Percentiles rank a stretch among this genome's conserved stretches.
These are phyloP conservation scores for Trididemnum miniatum DNA, from an alignment of 23 tunicate species.

Conservation along the genomic window DNA sequence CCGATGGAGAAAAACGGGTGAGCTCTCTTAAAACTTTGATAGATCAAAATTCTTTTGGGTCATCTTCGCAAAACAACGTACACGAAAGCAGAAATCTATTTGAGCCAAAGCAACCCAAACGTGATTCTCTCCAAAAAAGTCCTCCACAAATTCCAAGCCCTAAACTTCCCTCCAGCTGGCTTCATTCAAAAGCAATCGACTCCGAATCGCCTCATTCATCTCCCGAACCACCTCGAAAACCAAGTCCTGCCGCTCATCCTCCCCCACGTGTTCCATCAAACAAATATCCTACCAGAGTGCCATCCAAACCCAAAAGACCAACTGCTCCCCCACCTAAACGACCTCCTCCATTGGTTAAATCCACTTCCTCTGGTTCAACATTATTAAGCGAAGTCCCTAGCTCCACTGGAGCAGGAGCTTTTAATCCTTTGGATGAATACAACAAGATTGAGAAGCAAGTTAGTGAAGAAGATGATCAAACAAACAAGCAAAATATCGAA, in stretches of 20 bases:
- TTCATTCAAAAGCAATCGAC: background rate
- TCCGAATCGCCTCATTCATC: background rate
- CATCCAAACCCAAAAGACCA: background rate
- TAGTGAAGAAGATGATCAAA: slow-evolving; percentile 1
- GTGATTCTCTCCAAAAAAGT: background rate
- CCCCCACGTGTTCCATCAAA: background rate
- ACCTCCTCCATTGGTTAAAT: background rate
- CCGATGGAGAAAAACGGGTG: too few relatives aligned
- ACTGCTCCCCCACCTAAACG: background rate
- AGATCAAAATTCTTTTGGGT: background rate
- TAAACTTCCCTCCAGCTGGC: background rate
- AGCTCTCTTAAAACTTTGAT: background rate
- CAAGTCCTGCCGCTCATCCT: background rate
- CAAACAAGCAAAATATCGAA: too few relatives aligned
- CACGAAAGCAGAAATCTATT: background rate
- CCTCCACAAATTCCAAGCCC: background rate
- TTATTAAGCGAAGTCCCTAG: too few relatives aligned
- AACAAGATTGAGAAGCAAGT: slow-evolving; percentile 44
- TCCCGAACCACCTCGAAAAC: background rate
- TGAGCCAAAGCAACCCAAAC: background rate
- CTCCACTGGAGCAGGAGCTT: too few relatives aligned
- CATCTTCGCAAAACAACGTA: background rate
- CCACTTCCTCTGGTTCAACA: too few relatives aligned
- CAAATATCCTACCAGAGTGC: background rate
- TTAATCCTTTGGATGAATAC: slow-evolving; percentile 17